Base-by-base conservation (phyloP, 2,888 invertebrate genomes). In the Stenolophus ochropezus region DNA sequence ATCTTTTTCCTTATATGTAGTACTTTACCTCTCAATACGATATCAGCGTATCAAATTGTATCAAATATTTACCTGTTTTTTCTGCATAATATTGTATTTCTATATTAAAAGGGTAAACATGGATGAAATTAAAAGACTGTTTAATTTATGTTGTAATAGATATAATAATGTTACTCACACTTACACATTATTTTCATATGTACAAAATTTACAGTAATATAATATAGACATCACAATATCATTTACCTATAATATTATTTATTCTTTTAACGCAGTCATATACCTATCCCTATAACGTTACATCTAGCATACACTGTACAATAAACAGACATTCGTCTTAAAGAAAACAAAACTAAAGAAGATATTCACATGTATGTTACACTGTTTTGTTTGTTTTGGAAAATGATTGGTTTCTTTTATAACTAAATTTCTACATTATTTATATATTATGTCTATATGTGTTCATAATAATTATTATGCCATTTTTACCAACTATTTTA, bases 171-270 rank as follows among this genome's bases (percentile, higher is more conserved):
- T 89, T 89, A 88, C 87, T 90, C 89, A 90, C 90, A 90, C 89
- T 82, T 90, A 90, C 89, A 90, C 89, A 89, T 88, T 89, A 89
- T 89, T 89, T 89, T 86, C 86, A 86, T 90, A 90, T 90, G 89
- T 90, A 90, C 90, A 90, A 90, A 90, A 90, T 90, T 89, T 90
- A 90, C 90, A 90, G 87, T 87, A 89, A 89, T 89, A 87, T 89
- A 78, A 82, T 84, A 89, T 89, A 89, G 89, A 89, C 89, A 90
- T 90, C 89, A 90, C 89, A 90, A 89, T 89, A 89, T 81, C 81
- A 81, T 81, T 89, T 89, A 88, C 89, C 89, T 89, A 89, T 88
- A 89, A 88, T 89, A 88, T 88, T 86, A 85, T 87, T 85, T 81
- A 83, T 83, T 80, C 65, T 83, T 87, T 87, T 88, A 89, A 89